These are phyloP conservation scores for Siphonodentalium dalli DNA, from an alignment of 2,888 invertebrate species.

Conservation along the genomic window DNA sequence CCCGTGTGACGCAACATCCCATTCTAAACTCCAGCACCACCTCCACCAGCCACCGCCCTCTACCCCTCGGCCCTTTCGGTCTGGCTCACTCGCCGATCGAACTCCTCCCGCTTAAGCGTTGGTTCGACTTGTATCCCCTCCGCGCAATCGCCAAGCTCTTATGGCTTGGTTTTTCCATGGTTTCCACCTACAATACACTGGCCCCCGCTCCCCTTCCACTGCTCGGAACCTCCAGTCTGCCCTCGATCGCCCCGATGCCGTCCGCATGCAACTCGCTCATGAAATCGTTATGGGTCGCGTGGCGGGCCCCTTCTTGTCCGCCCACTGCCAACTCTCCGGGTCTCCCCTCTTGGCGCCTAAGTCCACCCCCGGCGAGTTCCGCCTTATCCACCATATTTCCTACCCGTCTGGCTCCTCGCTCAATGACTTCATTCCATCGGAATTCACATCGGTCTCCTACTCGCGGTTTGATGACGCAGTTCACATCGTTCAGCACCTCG, in stretches of 20 bases:
- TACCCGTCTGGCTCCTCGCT: conserved; percentile 11
- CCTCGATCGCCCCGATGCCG: not conserved
- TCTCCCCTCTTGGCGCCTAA: conserved; percentile 23
- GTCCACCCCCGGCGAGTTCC: conserved; percentile 14
- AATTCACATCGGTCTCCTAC: conserved; percentile 18
- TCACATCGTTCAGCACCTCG: conserved; percentile 20
- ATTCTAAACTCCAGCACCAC: no score
- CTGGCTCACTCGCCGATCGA: no score
- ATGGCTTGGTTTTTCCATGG: conserved; percentile 14
- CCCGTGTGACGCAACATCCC: no score
- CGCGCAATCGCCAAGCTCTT: no score
- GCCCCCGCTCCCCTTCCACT: conserved; percentile 6
- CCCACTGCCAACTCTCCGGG: conserved; percentile 8
- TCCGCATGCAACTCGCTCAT: conserved; percentile 10
- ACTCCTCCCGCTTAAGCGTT: no score
- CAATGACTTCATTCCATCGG: conserved; percentile 23
- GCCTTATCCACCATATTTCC: conserved; percentile 27
- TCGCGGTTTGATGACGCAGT: conserved; percentile 23
- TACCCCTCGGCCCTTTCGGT: no score
- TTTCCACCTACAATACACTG: conserved; percentile 19
- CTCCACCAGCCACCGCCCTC: no score
- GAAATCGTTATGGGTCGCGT: conserved; percentile 22
- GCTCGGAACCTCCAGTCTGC: conserved; percentile 20
- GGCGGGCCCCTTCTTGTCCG: conserved; percentile 13
- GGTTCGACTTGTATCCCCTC: no score